Conservation (phyloP, 2,113 vertebrate species). For the Solea solea region DNA sequence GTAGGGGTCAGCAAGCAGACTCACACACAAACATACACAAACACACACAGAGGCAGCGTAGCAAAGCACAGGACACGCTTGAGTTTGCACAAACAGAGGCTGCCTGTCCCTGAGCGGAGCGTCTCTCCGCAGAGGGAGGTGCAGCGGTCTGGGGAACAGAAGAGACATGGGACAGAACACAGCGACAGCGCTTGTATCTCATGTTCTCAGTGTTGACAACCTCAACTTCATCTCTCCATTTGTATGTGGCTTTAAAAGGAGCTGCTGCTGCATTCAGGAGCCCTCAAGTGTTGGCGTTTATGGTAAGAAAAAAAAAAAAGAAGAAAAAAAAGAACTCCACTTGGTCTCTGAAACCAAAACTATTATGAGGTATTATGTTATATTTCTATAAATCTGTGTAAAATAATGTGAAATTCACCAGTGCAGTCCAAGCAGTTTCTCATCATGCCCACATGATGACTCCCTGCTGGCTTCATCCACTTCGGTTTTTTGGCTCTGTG, state of each 20-base stretch:
- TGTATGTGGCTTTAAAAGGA: slow-evolving; percentile 9
- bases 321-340: slow-evolving; percentile 5
- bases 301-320: not conserved
- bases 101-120: slow-evolving; percentile 69
- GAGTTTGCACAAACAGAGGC: slow-evolving; percentile 80
- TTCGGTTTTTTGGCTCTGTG: slow-evolving; percentile 35
- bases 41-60: slow-evolving; percentile 14
- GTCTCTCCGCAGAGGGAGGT: slow-evolving; percentile 49
- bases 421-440: slow-evolving; percentile 23
- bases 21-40: slow-evolving; percentile 36
- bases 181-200: slow-evolving; percentile 38
- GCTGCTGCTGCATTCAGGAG: not conserved
- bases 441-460: slow-evolving; percentile 31
- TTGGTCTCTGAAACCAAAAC: slow-evolving; percentile 8
- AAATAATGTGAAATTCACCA: slow-evolving; percentile 52
- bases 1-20: slow-evolving; percentile 60
- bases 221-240: slow-evolving; percentile 22
- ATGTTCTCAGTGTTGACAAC: slow-evolving; percentile 40
- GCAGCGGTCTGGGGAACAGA: slow-evolving; percentile 34
- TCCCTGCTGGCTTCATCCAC: slow-evolving; percentile 40
- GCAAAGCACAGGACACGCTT: slow-evolving; percentile 70
- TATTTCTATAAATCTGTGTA: slow-evolving; percentile 38
- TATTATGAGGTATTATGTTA: slow-evolving; percentile 17
- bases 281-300: slow-evolving; percentile 1
- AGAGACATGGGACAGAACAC: slow-evolving; percentile 44